Conservation (phyloP, 2,888 invertebrate genomes). For the Chrysopilus asiliformis region DNA sequence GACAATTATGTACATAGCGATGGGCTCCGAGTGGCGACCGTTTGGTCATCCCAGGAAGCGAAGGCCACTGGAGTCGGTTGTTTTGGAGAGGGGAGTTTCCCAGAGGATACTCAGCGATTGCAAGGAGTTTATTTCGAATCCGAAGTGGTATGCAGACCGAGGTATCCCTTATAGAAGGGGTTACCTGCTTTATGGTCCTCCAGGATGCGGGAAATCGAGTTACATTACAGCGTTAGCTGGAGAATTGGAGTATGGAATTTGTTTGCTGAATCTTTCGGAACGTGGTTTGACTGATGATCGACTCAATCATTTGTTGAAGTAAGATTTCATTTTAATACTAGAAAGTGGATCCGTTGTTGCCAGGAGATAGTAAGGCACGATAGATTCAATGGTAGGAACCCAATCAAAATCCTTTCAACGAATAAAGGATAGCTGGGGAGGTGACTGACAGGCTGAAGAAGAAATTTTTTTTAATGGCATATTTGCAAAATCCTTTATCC, state of each 20-base stretch:
- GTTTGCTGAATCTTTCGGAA: conserved; percentile 91
- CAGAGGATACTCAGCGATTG: conserved; percentile 73
- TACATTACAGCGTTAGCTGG: conserved; percentile 94
- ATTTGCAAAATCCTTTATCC: no score
- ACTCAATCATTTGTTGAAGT: conserved; percentile 77
- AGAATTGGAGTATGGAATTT: conserved; percentile 88
- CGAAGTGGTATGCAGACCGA: conserved; percentile 85
- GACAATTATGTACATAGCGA: conserved; percentile 44
- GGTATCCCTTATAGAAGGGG: conserved; percentile 48
- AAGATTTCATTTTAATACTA: no score
- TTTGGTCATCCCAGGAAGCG: conserved; percentile 87
- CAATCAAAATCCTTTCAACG: no score
- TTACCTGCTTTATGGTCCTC: conserved; percentile 91
- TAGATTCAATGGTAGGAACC: no score
- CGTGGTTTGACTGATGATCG: conserved; percentile 91
- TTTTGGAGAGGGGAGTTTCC: conserved; percentile 66
- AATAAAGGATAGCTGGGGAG: no score
- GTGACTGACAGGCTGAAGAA: no score
- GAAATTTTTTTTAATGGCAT: no score
- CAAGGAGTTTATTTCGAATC: conserved; percentile 76
- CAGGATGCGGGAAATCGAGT: conserved; percentile 96
- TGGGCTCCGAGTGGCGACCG: conserved; percentile 93
- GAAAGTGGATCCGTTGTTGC: no score
- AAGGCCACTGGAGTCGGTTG: conserved; percentile 75
- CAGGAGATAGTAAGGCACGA: no score